These are phyloP conservation scores for Ageneiosus marmoratus DNA, from an alignment of 2,113 vertebrate species.

Conservation along the genomic window DNA sequence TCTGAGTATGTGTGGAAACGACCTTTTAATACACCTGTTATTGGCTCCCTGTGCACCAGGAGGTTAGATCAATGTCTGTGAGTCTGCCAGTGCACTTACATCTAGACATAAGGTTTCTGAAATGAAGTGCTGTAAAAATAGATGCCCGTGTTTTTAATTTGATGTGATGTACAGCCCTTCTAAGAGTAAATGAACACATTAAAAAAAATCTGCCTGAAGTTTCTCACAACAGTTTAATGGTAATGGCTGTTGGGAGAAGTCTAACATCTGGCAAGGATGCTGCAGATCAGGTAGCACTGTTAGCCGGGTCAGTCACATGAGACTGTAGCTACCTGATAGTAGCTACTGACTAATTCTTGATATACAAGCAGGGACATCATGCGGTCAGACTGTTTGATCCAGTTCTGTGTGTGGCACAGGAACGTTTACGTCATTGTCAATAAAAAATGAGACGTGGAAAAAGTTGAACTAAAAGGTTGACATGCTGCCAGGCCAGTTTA, in stretches of 20 bases:
- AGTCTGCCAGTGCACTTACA: background rate
- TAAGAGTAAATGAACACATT: conserved; percentile 14
- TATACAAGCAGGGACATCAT: background rate
- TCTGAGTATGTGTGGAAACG: conserved; percentile 1
- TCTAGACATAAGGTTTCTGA: background rate
- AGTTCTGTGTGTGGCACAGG: background rate
- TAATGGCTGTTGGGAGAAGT: background rate
- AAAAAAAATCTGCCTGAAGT: conserved; percentile 4
- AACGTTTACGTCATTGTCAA: background rate
- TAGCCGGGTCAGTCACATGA: background rate
- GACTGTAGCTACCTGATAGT: conserved; percentile 22
- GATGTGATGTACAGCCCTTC: background rate
- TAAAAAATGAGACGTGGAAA: conserved; percentile 4
- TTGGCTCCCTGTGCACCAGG: background rate
- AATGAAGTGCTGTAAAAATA: background rate
- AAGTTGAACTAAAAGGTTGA: background rate
- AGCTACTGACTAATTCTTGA: background rate
- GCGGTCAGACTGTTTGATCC: background rate
- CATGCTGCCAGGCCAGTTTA: background rate
- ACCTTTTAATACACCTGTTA: conserved; percentile 23
- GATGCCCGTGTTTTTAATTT: background rate
- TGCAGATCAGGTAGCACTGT: background rate
- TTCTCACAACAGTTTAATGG: background rate
- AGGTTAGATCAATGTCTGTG: conserved; percentile 3
- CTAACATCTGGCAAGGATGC: conserved; percentile 10